These are phyloP conservation scores for Chiroxiphia lanceolata DNA, from an alignment of 2,797 vertebrate genomes.

Conservation along the genomic window DNA sequence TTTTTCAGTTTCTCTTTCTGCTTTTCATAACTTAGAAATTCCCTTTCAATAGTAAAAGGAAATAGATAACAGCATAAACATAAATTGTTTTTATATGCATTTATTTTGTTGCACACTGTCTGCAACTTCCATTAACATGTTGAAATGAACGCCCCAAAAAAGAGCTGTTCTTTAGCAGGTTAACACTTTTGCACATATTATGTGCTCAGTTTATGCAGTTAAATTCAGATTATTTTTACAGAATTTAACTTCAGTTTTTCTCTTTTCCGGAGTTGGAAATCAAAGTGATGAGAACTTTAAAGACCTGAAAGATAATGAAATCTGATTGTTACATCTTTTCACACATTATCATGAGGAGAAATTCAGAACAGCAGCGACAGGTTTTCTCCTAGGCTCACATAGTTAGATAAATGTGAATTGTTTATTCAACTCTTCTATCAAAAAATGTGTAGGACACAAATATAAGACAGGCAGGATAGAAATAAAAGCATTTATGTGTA, in stretches of 20 bases:
- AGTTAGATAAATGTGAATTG: background rate
- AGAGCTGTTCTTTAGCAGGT: background rate
- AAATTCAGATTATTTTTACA: background rate
- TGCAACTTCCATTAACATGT: background rate
- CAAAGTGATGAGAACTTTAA: background rate
- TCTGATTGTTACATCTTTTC: background rate
- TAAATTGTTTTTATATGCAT: background rate
- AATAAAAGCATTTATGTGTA: background rate
- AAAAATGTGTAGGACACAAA: background rate
- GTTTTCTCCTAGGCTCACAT: background rate
- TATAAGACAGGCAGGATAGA: background rate
- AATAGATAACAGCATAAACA: background rate
- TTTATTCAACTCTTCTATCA: background rate
- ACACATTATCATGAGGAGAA: background rate
- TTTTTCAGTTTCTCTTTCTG: conserved; percentile 13
- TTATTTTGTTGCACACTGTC: background rate
- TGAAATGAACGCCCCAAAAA: background rate
- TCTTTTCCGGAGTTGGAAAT: background rate
- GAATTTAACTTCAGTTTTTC: background rate
- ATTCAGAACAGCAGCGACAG: background rate
- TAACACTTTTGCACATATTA: background rate
- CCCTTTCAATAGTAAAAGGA: background rate
- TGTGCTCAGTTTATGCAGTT: background rate
- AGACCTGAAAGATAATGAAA: background rate
- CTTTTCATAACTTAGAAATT: background rate